A percentile compares a stretch with the other conserved stretches of the same genome.
These are phyloP conservation scores for Mareca penelope DNA, from an alignment of 2,797 vertebrate species.

Conservation along the genomic window DNA sequence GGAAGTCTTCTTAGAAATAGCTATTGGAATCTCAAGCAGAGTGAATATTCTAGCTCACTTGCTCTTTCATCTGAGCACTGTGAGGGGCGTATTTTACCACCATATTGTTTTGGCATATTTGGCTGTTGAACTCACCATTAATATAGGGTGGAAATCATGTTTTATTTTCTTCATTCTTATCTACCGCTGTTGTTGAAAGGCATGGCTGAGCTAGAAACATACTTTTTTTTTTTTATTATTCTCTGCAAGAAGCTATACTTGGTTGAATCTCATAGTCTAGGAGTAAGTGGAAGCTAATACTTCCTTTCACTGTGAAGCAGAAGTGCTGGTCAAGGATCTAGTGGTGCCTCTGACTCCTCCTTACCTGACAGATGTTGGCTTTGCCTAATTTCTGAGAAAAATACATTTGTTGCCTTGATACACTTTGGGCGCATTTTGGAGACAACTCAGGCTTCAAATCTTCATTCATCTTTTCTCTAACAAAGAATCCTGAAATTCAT, in stretches of 20 bases:
- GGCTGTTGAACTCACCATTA: not conserved
- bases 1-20: not conserved
- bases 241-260: not conserved
- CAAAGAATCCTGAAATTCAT: not conserved
- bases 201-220: not conserved
- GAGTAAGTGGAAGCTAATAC: not conserved
- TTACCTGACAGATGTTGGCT: not conserved
- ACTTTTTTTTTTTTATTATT: not conserved
- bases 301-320: not conserved
- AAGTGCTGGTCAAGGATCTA: rapidly evolving
- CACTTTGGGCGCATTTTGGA: not conserved
- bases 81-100: not conserved
- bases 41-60: not conserved
- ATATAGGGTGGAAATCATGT: not conserved
- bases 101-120: not conserved
- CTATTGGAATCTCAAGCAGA: not conserved
- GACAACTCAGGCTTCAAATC: not conserved
- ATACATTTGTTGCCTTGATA: not conserved
- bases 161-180: not conserved
- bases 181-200: not conserved
- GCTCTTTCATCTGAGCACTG: not conserved
- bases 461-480: not conserved
- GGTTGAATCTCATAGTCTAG: not conserved
- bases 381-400: not conserved
- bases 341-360: not conserved